Percentiles rank a stretch among this genome's conserved stretches.
Conservation (phyloP, 2,888 invertebrate species). For the Tetrapedia diversipes region DNA sequence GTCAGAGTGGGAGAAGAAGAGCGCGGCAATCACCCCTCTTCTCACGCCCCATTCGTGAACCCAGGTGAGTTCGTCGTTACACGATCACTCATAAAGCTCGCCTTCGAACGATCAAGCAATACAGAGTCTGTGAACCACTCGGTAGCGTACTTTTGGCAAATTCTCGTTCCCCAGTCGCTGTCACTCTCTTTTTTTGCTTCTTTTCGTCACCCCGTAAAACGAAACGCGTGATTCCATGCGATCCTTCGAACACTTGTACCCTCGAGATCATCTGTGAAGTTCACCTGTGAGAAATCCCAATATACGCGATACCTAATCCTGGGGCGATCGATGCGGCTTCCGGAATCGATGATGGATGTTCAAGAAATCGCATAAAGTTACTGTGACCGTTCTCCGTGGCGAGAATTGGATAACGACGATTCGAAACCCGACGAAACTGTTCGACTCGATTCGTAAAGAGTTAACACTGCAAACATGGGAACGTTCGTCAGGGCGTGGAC, state of each 20-base stretch:
- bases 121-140: conserved; percentile 49
- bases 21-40: conserved; percentile 60
- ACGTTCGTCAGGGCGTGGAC: conserved; percentile 40
- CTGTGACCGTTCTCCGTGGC: conserved; percentile 6
- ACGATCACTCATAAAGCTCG: conserved; percentile 67
- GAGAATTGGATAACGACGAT: background rate
- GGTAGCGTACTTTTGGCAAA: conserved; percentile 20
- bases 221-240: background rate
- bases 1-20: conserved; percentile 54
- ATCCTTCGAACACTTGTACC: background rate
- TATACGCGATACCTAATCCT: no score
- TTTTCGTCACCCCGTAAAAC: background rate
- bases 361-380: background rate
- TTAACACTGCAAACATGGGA: conserved; percentile 40
- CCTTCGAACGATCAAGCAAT: conserved; percentile 56
- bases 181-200: background rate
- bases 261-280: background rate
- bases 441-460: background rate
- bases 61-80: conserved; percentile 58
- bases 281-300: background rate
- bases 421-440: background rate
- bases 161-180: background rate
- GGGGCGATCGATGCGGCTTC: background rate
- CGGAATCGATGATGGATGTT: background rate
- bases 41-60: conserved; percentile 51